Evolutionary conservation across 2,113 vertebrate genomes (phyloP).

Genomic region (Madoqua kirkii): DNA sequence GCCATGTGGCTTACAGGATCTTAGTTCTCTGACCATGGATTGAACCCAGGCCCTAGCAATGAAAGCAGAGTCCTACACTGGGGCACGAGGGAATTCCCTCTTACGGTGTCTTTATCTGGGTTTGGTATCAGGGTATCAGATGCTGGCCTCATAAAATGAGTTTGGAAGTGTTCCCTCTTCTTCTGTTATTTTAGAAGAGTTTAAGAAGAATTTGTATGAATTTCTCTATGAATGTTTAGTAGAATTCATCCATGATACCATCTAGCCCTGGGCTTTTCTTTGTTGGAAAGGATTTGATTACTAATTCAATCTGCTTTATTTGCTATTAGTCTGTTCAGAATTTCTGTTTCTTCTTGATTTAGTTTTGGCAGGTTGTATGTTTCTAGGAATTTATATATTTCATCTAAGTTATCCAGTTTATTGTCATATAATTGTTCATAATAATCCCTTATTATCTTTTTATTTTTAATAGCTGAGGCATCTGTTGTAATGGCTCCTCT

Average conservation of each 20-base stretch:
- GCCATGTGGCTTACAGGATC: not conserved
- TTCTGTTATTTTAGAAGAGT: not conserved
- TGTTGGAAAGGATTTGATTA: not conserved
- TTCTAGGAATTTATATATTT: not conserved
- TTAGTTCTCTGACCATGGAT: not conserved
- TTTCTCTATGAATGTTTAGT: not conserved
- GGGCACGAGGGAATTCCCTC: not conserved
- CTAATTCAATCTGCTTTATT: not conserved
- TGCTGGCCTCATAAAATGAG: not conserved
- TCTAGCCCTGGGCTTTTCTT: not conserved
- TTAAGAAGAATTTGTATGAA: not conserved
- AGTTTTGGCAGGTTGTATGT: not conserved
- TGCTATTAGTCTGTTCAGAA: not conserved
- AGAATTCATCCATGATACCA: not conserved
- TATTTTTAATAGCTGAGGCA: not conserved
- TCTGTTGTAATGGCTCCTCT: not conserved
- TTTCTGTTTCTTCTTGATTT: not conserved
- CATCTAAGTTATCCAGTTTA: not conserved
- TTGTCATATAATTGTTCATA: not conserved
- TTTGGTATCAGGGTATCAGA: not conserved
- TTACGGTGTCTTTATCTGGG: not conserved
- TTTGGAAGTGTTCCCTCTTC: not conserved
- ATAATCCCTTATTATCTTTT: not conserved
- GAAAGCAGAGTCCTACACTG: not conserved
- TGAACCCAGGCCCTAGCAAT: not conserved